Evolutionary conservation across 1,140 invertebrate species (phyloP), one percentile per base, ranked within the genome.

Genomic region (Drosophila malerkotliana): DNA sequence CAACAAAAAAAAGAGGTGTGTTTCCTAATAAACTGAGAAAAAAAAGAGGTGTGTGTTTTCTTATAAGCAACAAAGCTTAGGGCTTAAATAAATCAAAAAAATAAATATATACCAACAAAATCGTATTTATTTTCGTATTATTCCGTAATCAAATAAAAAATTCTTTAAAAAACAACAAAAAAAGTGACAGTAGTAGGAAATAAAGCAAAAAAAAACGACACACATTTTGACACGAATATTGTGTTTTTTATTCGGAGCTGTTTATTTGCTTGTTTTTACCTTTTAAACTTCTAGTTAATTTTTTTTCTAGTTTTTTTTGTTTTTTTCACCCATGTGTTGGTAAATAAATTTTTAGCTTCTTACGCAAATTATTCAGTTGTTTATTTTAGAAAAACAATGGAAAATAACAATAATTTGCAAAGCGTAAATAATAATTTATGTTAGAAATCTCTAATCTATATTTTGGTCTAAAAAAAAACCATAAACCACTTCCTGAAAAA

Each of bases 221-320:
- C 18, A 45, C 66, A 54, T 55, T 55, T 67, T 30, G 48, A 67
- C 64, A 68, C 64, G 62, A 68, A 68, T 67, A 68, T 67, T 68
- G 62, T 68, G 53, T 68, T 44, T 44, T 18, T 10, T 37, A 10
- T 67, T 53, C 62, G 12, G 37, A 45, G 48, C 60, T 49, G 45
- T 21, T 58, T 48, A 48, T 67, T 66, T 67, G 66, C 47, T 68
- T 60, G 10, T 68, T 68, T 61, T 41, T 55, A 10, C 34, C 37
- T 39, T 32, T 44, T 55, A 55, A 57, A 44, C 26, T 32, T 14
- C 34, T 37, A 44, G 49, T 12, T 26, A 52, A 61, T 34, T 21
- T 39, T 26, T 44, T 44, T 28, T 26, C 3, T 8, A 0, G 18
- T 37, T n/a, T 21, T 37, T 21, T 37, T 15, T 15, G 15, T 15